Evolutionary conservation across 2,113 vertebrate species (phyloP), one percentile per base, ranked within the genome.

Genomic region (Rynchops niger): DNA sequence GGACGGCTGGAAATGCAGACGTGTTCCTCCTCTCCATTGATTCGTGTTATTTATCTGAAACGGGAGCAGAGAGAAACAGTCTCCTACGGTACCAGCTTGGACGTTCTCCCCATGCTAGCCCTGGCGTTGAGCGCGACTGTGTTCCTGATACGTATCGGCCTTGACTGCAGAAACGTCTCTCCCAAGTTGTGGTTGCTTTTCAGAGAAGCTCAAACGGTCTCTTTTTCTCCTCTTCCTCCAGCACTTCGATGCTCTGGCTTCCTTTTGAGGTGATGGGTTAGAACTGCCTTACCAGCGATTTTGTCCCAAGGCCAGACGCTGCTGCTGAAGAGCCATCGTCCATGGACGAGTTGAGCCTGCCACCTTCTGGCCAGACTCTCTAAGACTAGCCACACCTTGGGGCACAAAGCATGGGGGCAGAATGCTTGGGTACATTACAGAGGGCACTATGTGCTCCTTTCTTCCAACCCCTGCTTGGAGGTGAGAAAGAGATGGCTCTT

Each of bases 101-200:
- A 42, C 2, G 0, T 22, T 56, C 21, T 91, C 49, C 87, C 45
- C 50, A 4, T 0, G 0, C 22, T 15, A 2, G 26, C 34, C 40
- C 15, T 0, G 1, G 42, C 0, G 2, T 3, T 27, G 72, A 65
- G 62, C 0, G 0, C 0, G 1, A 3, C 36, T 4, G 2, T 26
- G 59, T 42, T 52, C 62, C 45, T 5, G 1, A 3, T 2, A 30
- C 10, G 12, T 29, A 2, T 23, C 2, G 17, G 23, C 49, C 36
- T 76, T 22, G 66, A 7, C 15, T 62, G n/a, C 79, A 88, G 59
- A 59, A 94, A 59, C 2, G 0, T 6, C 38, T 86, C 71, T 71
- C 49, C 76, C 19, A 10, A 52, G n/a, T 2, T 40, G 69, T 36
- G 59, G 40, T 12, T 86, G 67, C 66, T 77, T 81, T 86, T 38